These are phyloP conservation scores for Sebastes alutus DNA, from an alignment of 2,797 vertebrate species.

Conservation along the genomic window DNA sequence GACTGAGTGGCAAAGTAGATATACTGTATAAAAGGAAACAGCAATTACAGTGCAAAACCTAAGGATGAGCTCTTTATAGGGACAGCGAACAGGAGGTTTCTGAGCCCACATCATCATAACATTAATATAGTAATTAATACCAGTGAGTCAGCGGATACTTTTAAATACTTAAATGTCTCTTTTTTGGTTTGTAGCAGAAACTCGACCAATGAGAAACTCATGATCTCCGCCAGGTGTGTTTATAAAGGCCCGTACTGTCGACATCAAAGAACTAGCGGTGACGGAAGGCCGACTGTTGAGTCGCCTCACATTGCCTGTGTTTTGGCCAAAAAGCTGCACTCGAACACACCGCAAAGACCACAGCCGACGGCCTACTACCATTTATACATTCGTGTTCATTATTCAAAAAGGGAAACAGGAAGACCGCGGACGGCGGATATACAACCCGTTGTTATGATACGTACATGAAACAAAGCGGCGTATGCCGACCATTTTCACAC, in stretches of 20 bases:
- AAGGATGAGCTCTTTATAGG: background rate
- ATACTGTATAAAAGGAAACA: background rate
- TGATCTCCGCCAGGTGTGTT: background rate
- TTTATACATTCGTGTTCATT: no score
- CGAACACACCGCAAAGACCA: no score
- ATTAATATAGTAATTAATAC: background rate
- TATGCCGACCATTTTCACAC: no score
- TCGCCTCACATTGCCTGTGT: no score
- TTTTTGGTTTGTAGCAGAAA: background rate
- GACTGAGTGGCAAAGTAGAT: background rate
- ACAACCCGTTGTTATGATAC: no score
- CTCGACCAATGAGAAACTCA: background rate
- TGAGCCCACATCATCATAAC: background rate
- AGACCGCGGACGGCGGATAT: no score
- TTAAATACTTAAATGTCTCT: background rate
- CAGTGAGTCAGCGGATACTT: background rate
- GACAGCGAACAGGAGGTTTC: background rate
- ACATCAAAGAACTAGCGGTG: no score
- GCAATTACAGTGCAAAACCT: background rate
- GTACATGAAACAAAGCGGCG: no score
- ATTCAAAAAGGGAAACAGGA: no score
- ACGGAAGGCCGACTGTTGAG: no score
- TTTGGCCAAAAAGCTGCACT: no score
- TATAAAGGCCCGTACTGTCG: background rate
- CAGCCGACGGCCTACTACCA: no score